Percentiles rank a stretch among this genome's conserved stretches.
Conservation (phyloP, 1,140 invertebrate species). For the Cataglyphis hispanica region DNA sequence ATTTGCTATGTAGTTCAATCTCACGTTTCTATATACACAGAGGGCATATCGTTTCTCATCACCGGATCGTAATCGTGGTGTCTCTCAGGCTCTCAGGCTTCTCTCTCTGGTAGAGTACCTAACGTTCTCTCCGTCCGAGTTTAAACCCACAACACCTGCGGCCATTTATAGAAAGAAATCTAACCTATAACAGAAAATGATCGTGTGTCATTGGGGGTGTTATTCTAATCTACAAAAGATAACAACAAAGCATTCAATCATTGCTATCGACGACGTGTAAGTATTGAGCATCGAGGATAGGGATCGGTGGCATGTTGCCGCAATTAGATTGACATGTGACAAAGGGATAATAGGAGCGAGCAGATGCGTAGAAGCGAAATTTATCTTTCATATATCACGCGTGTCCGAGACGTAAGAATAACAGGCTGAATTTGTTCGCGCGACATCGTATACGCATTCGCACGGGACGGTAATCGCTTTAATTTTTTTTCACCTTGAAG, state of each 20-base stretch:
- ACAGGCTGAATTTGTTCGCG: background rate
- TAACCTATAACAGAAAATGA: slow-evolving; percentile 80
- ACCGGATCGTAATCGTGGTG: no score
- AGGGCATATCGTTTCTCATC: background rate
- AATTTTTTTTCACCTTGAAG: background rate
- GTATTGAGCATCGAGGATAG: background rate
- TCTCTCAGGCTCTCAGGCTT: no score
- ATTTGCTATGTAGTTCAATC: no score
- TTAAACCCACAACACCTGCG: slow-evolving; percentile 27
- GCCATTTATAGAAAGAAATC: slow-evolving; percentile 76
- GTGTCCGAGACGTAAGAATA: background rate
- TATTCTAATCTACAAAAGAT: slow-evolving; percentile 66
- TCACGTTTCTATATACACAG: no score
- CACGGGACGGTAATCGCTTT: background rate
- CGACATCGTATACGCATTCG: background rate
- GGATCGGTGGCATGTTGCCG: background rate
- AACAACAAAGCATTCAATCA: slow-evolving; percentile 54
- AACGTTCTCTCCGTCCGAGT: background rate
- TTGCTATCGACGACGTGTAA: slow-evolving; percentile 23
- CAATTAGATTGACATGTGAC: background rate
- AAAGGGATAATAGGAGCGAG: background rate
- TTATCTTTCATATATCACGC: background rate
- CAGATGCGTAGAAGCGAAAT: no score
- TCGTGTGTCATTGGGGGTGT: slow-evolving; percentile 76
- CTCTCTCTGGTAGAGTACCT: no score